These are phyloP conservation scores for Nothocercus julius DNA, from an alignment of 2,113 vertebrate genomes.

Conservation along the genomic window DNA sequence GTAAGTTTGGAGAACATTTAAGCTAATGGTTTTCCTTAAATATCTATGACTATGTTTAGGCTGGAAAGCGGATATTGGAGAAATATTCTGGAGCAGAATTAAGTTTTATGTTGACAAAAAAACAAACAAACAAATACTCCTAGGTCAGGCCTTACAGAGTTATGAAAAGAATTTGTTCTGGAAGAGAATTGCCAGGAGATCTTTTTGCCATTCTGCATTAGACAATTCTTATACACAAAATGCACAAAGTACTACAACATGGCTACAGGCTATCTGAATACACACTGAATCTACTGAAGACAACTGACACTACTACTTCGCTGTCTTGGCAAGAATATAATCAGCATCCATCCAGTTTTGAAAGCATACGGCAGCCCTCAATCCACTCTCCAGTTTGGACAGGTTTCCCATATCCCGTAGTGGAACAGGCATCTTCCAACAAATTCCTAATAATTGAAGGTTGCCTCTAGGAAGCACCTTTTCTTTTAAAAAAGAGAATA, in stretches of 20 bases:
- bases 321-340: neutral
- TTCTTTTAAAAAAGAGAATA: neutral
- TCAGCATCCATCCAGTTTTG: neutral
- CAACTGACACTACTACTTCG: neutral
- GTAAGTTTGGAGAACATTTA: neutral
- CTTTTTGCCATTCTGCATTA: neutral
- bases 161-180: neutral
- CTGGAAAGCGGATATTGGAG: neutral
- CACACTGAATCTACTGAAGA: neutral
- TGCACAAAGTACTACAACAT: neutral
- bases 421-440: neutral
- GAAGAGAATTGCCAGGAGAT: neutral
- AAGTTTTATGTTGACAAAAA: neutral
- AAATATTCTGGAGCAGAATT: neutral
- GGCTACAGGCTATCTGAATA: neutral
- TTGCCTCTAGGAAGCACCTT: neutral
- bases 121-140: neutral
- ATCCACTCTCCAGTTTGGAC: neutral
- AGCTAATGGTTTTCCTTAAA: neutral
- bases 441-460: neutral
- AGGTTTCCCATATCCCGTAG: neutral
- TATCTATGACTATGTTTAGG: neutral
- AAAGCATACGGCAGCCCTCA: neutral
- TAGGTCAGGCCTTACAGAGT: neutral
- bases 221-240: neutral